A percentile compares a stretch with the other conserved stretches of the same genome.
These are phyloP conservation scores for Phalera bucephala DNA, from an alignment of 2,888 invertebrate genomes.

Conservation along the genomic window DNA sequence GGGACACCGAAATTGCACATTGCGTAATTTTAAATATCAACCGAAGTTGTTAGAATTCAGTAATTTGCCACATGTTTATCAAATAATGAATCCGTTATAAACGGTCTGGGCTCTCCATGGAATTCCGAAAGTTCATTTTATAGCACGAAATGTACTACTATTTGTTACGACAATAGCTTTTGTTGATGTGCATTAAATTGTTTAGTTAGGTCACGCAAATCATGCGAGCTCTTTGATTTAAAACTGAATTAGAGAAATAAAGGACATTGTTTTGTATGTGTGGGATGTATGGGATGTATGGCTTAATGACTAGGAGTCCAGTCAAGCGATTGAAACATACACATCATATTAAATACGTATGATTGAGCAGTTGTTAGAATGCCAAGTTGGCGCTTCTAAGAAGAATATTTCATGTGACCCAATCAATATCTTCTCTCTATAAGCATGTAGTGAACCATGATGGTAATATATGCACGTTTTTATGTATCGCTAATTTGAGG, in stretches of 20 bases:
- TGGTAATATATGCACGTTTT: too few species aligned
- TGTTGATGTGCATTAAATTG: constrained; percentile 7
- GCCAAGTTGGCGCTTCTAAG: too few species aligned
- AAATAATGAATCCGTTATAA: constrained; percentile 20
- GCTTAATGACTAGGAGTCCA: background rate
- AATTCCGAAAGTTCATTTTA: constrained; percentile 4
- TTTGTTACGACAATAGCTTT: constrained; percentile 5
- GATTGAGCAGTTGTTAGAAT: too few species aligned
- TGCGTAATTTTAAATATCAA: too few species aligned
- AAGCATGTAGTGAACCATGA: too few species aligned
- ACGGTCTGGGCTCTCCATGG: constrained; percentile 5
- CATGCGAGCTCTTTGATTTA: constrained; percentile 1
- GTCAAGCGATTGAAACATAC: background rate
- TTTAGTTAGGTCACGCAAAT: constrained; percentile 2
- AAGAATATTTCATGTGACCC: background rate
- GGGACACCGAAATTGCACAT: too few species aligned
- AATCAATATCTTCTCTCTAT: background rate
- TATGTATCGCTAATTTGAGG: too few species aligned
- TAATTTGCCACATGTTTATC: constrained; percentile 14
- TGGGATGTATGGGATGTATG: background rate
- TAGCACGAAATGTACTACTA: background rate
- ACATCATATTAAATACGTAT: too few species aligned
- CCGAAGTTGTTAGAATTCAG: too few species aligned
- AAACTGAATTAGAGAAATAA: background rate
- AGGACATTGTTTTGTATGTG: background rate